phyloP scores from a whole-genome alignment of 2,113 vertebrate genomes.

The Megaceryle torquata region DNA sequence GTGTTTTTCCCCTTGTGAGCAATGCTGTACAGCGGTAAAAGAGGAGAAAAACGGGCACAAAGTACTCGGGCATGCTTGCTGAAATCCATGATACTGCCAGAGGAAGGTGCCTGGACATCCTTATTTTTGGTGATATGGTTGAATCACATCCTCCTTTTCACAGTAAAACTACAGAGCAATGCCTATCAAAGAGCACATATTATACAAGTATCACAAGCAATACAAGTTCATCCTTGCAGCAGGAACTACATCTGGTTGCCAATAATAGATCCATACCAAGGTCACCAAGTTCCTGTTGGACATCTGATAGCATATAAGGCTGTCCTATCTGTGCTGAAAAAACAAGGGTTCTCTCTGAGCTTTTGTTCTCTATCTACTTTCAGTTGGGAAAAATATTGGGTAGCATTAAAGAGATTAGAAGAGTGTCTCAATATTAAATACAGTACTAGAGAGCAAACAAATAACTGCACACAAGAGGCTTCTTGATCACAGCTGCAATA shows the following conservation, averaged over 20 bases:
- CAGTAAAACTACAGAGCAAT: neutral
- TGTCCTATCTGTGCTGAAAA: neutral
- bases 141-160: neutral
- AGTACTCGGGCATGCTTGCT: neutral
- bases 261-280: neutral
- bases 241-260: neutral
- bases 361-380: neutral
- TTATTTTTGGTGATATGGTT: neutral
- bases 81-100: neutral
- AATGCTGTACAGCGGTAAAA: neutral
- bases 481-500: conserved; percentile 12
- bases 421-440: neutral
- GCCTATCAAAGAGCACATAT: neutral
- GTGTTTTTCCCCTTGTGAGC: neutral
- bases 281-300: neutral
- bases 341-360: neutral
- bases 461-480: neutral
- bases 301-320: neutral
- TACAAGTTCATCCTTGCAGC: neutral
- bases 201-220: neutral
- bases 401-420: neutral
- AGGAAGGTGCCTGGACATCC: neutral
- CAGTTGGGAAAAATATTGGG: neutral
- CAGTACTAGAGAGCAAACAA: conserved; percentile 11
- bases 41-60: fast-evolving